A percentile compares a stretch with the other conserved stretches of the same genome.
phyloP scores from a whole-genome alignment of 2,797 vertebrate species.

The Paguma larvata region DNA sequence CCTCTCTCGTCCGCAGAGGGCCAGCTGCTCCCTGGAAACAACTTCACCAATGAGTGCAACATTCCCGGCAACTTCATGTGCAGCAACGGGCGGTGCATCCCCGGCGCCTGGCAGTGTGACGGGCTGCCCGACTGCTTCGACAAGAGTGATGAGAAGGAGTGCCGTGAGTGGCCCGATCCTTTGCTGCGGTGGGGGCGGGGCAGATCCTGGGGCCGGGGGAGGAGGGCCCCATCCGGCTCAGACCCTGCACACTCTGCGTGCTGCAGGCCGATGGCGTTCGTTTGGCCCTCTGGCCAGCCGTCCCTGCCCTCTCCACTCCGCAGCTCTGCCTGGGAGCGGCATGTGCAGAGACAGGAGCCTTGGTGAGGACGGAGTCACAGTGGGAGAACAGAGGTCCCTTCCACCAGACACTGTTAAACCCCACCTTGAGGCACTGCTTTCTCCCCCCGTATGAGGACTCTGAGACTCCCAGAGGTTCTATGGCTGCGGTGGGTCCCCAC shows the following conservation, averaged over 20 bases:
- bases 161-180: constrained; percentile 92
- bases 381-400: not conserved
- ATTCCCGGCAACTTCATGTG: constrained; percentile 99
- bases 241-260: not conserved
- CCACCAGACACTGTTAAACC: too few relatives aligned
- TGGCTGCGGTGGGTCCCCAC: not conserved
- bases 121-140: constrained; percentile 96
- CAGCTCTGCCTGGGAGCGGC: not conserved
- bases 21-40: constrained; percentile 96
- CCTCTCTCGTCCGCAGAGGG: constrained; percentile 90
- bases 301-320: not conserved
- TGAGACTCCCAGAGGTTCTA: not conserved
- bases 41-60: constrained; percentile 97
- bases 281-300: not conserved
- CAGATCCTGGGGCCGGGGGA: accelerated
- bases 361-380: not conserved
- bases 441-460: accelerated
- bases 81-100: constrained; percentile 95
- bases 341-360: not conserved
- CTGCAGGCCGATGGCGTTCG: not conserved
- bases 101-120: constrained; percentile 96
- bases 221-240: not conserved
- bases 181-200: not conserved
- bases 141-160: constrained; percentile 97
- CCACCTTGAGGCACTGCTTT: not conserved